Percentiles rank a stretch among this genome's conserved stretches.
Evolutionary conservation across 2,888 invertebrate species (phyloP).

Genomic region (Andrena praecox): DNA sequence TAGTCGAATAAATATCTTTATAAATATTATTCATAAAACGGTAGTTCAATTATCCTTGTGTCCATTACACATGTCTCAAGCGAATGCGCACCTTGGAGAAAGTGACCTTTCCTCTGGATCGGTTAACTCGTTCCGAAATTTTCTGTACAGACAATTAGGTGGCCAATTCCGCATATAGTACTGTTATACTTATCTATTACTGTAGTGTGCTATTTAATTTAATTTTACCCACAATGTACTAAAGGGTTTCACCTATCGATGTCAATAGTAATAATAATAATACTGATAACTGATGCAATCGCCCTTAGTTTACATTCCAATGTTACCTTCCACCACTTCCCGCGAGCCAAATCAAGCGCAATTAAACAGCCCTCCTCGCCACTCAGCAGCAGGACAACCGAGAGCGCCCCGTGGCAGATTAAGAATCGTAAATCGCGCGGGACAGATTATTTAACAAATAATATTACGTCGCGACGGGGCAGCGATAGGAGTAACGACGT

Average conservation of each 20-base stretch:
- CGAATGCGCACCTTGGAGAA: neutral
- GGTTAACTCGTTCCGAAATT: no score
- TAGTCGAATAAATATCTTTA: no score
- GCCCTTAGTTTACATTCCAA: no score
- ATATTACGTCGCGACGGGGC: conserved; percentile 33
- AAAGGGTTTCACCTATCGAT: no score
- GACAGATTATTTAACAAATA: conserved; percentile 64
- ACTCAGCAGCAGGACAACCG: neutral
- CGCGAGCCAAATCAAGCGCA: neutral
- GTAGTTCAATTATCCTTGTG: no score
- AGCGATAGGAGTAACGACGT: conserved; percentile 56
- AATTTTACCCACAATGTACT: neutral
- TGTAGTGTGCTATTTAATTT: neutral
- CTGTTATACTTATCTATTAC: neutral
- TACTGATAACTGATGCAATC: no score
- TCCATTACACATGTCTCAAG: no score
- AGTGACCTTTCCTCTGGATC: no score
- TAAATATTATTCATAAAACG: no score
- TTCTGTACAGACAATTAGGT: neutral
- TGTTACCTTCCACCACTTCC: no score
- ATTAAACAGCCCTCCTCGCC: neutral
- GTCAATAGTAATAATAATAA: no score
- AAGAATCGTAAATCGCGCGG: conserved; percentile 39
- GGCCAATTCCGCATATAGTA: neutral
- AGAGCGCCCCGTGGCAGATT: conserved; percentile 10